Base-by-base conservation (phyloP, 2,797 vertebrate genomes). In the Enteromius treurensis region DNA sequence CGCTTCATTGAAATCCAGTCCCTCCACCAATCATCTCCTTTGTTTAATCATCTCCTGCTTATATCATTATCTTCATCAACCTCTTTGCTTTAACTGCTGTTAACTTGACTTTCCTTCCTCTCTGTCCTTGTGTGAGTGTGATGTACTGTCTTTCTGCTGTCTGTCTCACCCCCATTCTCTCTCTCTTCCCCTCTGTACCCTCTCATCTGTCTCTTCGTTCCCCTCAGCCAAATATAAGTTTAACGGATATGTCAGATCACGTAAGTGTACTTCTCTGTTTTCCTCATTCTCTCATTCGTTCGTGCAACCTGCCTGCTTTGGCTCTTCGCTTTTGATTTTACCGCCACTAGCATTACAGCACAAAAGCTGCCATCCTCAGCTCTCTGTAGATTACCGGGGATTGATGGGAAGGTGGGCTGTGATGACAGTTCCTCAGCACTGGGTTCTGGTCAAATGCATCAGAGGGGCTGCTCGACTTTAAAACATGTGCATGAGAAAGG, bases 181-280 rank as follows among this genome's bases (percentile, higher is more conserved):
- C 79, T 78, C 68, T 82, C 37, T 91, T 78, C 88, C 92, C 91
- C 90, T 89, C 90, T 92, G 93, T 95, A 95, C 95, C 92, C 88
- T 94, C 90, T 94, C 93, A 93, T 93, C 92, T 94, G 93, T 95
- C 93, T 96, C 94, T 95, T 91, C 92, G 94, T 94, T 95, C 91
- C 94, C 91, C 92, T 95, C 92, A 96, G 95, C 95, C 92, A 96
- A 95, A 95, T 95, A 94, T 95, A 95, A 95, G 93, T 95, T 94
- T 96, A 95, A 96, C 91, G 95, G 95, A 96, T 95, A 91, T 95
- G 94, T 95, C 94, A 94, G 92, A 94, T 91, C 95, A 95, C 94
- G 94, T 95, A 95, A 96, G 95, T 96, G 79, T 86, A 83, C 88
- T 87, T 84, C 84, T 84, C 85, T 86, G 80, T 88, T 88, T 89